Base-by-base conservation (phyloP, 2,113 vertebrate genomes). In the Catharus bicknelli region DNA sequence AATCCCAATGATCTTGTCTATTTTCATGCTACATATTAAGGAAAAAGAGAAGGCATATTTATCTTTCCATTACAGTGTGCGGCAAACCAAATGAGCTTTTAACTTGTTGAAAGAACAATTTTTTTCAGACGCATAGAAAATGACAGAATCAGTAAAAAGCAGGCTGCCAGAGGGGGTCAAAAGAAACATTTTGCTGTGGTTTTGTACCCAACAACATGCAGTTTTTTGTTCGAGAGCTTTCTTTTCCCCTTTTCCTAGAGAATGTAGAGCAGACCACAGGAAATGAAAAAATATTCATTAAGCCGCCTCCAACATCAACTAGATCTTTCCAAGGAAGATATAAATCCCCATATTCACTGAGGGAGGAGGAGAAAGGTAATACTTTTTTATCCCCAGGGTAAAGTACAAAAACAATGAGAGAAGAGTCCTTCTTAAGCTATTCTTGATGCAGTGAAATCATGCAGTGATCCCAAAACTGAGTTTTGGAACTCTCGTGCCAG, bases 251-350 rank as follows among this genome's bases (percentile, higher is more conserved):
- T 88, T 81, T 86, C 53, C 61, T 51, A 26, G 32, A 51, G 51
- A 91, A 86, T 21, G n/a, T n/a, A 51, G 7, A 29, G 16, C 57
- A 88, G 79, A 67, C 42, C 68, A 77, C 59, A 91, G 88, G 83
- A 95, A 92, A 96, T 90, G 48, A 93, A 91, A 87, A 81, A 78
- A 88, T 43, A 47, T 83, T 82, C 47, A 78, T 86, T 86, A 86
- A 83, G 36, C 22, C 18, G 21, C 82, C 48, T 93, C 64, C 80
- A 94, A 40, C 40, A 88, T 83, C 64, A 90, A 36, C 86, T 81
- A 63, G 61, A 26, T 72, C 36, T 48, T 83, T 90, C 54, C 80
- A 77, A 75, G 47, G 38, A 88, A 84, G 86, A 81, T 83, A 59
- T 55, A 90, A 83, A 59, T 47, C 38, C 75, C 50, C 34, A 30